These are phyloP conservation scores for Mesocentrotus franciscanus DNA, from an alignment of 53 echinoderm and acorn worm species.

Conservation along the genomic window DNA sequence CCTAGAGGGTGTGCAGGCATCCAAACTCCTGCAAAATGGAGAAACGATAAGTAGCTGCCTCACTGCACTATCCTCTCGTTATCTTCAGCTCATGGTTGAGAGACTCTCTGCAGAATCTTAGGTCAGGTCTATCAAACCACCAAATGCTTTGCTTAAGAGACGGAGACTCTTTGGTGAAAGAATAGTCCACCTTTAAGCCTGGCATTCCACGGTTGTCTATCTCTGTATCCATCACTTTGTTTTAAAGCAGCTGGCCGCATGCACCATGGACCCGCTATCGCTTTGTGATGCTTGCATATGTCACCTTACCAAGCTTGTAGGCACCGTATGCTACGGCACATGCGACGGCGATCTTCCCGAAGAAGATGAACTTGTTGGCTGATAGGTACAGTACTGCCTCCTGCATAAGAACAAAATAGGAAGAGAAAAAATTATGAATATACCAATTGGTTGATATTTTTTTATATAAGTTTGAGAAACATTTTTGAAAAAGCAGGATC, in stretches of 20 bases:
- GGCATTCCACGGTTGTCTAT: neutral
- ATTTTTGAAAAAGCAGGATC: neutral
- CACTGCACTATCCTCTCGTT: neutral
- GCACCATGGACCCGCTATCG: neutral
- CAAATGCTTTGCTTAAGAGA: neutral
- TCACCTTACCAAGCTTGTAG: conserved; percentile 53
- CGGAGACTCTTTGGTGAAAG: neutral
- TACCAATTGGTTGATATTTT: neutral
- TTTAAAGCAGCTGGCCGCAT: neutral
- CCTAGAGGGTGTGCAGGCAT: neutral
- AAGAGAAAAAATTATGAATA: neutral
- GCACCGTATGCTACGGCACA: conserved; percentile 39
- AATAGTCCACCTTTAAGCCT: neutral
- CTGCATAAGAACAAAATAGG: conserved; percentile 25
- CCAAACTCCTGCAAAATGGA: neutral
- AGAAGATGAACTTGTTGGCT: conserved; percentile 3
- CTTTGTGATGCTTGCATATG: conserved; percentile 20
- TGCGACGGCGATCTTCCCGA: conserved; percentile 31
- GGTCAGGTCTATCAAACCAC: neutral
- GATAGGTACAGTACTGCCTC: conserved; percentile 61
- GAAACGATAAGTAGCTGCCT: neutral
- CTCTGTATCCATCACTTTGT: neutral
- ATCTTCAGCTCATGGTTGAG: neutral
- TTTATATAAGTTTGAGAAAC: neutral
- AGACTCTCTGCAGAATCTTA: neutral